Conservation (phyloP, 2,113 vertebrate genomes). For the Rhabdornis inornatus region DNA sequence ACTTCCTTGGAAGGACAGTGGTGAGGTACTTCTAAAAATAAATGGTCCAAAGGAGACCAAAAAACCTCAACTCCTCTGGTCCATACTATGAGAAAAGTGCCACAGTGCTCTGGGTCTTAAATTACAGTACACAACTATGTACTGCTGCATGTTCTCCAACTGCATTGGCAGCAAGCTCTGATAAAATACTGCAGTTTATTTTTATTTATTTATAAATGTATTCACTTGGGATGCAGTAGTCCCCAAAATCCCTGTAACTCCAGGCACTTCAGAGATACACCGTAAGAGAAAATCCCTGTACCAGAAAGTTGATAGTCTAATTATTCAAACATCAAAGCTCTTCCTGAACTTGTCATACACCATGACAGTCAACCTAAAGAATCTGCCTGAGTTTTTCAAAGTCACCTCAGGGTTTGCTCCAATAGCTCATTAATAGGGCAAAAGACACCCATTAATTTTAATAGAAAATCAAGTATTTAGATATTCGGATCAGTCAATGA, state of each 20-base stretch:
- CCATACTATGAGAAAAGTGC: background rate
- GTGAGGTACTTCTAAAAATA: background rate
- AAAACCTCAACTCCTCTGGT: background rate
- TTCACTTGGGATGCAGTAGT: background rate
- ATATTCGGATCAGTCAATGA: background rate
- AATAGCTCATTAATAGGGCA: constrained; percentile 48
- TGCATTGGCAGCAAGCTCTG: background rate
- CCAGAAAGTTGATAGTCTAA: constrained; percentile 19
- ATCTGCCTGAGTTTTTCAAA: constrained; percentile 23
- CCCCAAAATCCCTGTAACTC: background rate
- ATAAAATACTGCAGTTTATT: background rate
- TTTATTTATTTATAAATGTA: background rate
- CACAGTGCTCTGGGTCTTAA: background rate
- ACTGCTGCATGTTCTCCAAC: background rate
- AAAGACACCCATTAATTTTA: constrained; percentile 53
- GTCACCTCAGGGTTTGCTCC: constrained; percentile 43
- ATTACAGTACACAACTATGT: background rate
- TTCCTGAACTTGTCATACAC: constrained; percentile 14
- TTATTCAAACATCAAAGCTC: constrained; percentile 58
- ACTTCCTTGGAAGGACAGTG: background rate
- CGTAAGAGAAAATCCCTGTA: background rate
- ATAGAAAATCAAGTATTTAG: constrained; percentile 47
- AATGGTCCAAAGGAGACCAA: background rate
- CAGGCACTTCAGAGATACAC: background rate
- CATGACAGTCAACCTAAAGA: constrained; percentile 18